Evolutionary conservation across 2,113 vertebrate species (phyloP).

Genomic region (Eurypyga helias): DNA sequence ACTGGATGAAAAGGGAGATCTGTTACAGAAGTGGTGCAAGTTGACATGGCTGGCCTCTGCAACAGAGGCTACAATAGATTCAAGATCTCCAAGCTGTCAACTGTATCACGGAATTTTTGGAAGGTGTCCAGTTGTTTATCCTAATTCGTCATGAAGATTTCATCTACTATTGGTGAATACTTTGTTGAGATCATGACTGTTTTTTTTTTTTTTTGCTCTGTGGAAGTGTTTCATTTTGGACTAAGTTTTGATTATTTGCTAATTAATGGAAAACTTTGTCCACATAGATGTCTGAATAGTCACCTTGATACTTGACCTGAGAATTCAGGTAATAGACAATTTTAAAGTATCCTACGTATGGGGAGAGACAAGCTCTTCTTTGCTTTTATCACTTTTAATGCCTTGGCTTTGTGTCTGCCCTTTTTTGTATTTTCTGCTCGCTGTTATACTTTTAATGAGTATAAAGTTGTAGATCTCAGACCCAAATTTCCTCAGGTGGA

Average conservation of each 20-base stretch:
- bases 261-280: background rate
- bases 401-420: background rate
- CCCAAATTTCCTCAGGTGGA: background rate
- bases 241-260: background rate
- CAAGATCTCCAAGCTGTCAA: background rate
- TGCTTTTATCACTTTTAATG: background rate
- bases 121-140: background rate
- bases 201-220: background rate
- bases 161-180: background rate
- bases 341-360: background rate
- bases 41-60: background rate
- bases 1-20: background rate
- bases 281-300: background rate
- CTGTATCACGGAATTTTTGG: background rate
- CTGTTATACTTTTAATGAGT: background rate
- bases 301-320: background rate
- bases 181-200: background rate
- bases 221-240: background rate
- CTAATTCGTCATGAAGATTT: background rate
- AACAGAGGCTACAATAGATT: background rate
- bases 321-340: background rate
- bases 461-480: background rate
- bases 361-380: background rate
- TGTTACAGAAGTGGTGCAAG: background rate
- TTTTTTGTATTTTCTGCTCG: background rate